Evolutionary conservation across 1,140 invertebrate genomes (phyloP).

Genomic region (Hycleus cichorii): DNA sequence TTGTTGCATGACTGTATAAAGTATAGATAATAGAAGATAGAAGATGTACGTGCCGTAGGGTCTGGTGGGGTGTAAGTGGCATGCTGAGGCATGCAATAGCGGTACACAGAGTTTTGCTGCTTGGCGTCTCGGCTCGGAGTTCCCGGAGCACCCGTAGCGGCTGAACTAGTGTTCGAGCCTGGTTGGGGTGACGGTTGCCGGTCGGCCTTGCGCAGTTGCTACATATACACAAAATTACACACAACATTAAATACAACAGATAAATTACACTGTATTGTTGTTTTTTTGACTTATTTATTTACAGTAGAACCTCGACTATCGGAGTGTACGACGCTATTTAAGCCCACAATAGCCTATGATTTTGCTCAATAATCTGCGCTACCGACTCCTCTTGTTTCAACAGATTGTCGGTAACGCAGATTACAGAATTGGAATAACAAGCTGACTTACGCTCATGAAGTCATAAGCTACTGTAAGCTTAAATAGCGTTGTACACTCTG

Average conservation of each 20-base stretch:
- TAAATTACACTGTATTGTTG: not conserved
- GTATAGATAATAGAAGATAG: conserved; percentile 21
- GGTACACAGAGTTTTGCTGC: conserved; percentile 43
- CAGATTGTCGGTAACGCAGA: too few relatives aligned
- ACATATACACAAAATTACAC: conserved; percentile 41
- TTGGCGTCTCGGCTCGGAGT: conserved; percentile 36
- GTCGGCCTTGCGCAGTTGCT: conserved; percentile 41
- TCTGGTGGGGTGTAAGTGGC: conserved; percentile 49
- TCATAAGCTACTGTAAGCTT: too few relatives aligned
- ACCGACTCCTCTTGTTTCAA: too few relatives aligned
- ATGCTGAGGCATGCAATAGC: conserved; percentile 52
- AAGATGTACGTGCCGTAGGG: conserved; percentile 49
- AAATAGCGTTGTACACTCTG: too few relatives aligned
- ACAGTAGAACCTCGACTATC: too few relatives aligned
- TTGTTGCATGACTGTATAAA: not conserved
- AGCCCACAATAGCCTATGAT: too few relatives aligned
- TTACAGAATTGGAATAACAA: too few relatives aligned
- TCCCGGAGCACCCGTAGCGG: conserved; percentile 29
- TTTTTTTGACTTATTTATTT: not conserved
- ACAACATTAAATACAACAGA: conserved; percentile 32
- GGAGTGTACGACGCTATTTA: too few relatives aligned
- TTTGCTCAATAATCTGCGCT: too few relatives aligned
- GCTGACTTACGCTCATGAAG: too few relatives aligned
- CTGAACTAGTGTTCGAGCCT: conserved; percentile 25
- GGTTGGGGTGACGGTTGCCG: conserved; percentile 32